phyloP scores from a whole-genome alignment of 2,797 vertebrate genomes.

The Chelidonichthys spinosus region DNA sequence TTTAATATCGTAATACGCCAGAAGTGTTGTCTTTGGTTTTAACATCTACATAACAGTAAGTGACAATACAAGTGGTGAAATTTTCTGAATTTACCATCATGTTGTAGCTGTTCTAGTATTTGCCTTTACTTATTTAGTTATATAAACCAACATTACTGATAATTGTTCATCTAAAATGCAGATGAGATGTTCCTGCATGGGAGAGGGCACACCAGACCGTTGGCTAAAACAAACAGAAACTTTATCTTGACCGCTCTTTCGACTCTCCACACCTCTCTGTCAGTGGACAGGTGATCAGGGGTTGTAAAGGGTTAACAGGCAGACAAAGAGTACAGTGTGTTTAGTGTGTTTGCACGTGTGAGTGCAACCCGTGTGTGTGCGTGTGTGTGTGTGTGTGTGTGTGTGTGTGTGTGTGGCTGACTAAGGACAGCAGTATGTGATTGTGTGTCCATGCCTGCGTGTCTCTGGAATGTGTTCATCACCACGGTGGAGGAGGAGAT shows the following conservation, averaged over 20 bases:
- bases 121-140: not conserved
- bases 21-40: not conserved
- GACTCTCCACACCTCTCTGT: constrained; percentile 14
- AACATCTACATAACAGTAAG: not conserved
- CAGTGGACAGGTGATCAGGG: not conserved
- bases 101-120: not conserved
- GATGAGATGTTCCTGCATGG: not conserved
- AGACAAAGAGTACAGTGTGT: constrained; percentile 20
- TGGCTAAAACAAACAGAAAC: constrained; percentile 30
- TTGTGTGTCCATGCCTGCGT: constrained; percentile 32
- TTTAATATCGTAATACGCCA: not conserved
- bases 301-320: constrained; percentile 44
- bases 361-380: constrained; percentile 15
- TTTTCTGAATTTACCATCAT: not conserved
- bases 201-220: not conserved
- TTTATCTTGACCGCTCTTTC: constrained; percentile 14
- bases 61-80: not conserved
- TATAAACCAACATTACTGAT: not conserved
- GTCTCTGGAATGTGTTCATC: constrained; percentile 66
- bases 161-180: not conserved
- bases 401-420: constrained; percentile 8
- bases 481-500: not conserved
- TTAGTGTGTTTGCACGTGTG: constrained; percentile 13
- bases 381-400: constrained; percentile 28
- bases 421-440: constrained; percentile 30